Evolutionary conservation across 2,888 invertebrate genomes (phyloP), one percentile per base, ranked within the genome.

Genomic region (Pristionchus exspectatus): DNA sequence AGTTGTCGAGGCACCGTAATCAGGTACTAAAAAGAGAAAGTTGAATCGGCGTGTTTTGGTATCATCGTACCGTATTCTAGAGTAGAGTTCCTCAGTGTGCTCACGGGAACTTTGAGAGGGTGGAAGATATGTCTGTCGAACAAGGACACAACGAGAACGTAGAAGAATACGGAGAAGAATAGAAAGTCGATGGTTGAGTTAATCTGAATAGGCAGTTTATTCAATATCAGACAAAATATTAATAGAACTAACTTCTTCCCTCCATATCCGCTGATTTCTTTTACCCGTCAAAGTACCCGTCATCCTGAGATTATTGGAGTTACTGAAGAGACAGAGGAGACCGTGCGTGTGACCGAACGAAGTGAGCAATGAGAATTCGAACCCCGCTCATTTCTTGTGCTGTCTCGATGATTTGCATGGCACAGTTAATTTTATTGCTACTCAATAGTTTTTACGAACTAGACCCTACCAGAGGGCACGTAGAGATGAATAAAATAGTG

Each of bases 161-260:
- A 85, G 59, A 38, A 56, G 63, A 33, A 85, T 3, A 63, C 24
- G 5, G 85, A 56, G 44, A 85, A 85, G 85, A 63, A 85, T n/a
- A 63, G 14, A 30, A 85, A 85, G 21, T 85, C 85, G 27, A 83
- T 16, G 12, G 54, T 16, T 10, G 50, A n/a, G 54, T 50, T 83
- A 12, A 83, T 38, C 83, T 83, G 54, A 30, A 83, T 38, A 18
- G 10, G 9, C 44, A 3, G 44, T 50, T 50, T 50, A 50, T 50
- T 1, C 5, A 50, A 50, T 50, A 3, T 50, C 44, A 50, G 9
- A 50, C 44, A 1, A 50, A 50, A 50, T 50, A 50, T 50, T 0
- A 50, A 50, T 30, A 69, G 2, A 9, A 14, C 69, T 69, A 30
- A 69, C 69, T 27, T 69, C 69, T 27, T 14, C 69, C 30, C 69